A percentile compares a stretch with the other conserved stretches of the same genome.
phyloP scores from a whole-genome alignment of 2,888 invertebrate genomes.

The Leptopilina drosophilae region DNA sequence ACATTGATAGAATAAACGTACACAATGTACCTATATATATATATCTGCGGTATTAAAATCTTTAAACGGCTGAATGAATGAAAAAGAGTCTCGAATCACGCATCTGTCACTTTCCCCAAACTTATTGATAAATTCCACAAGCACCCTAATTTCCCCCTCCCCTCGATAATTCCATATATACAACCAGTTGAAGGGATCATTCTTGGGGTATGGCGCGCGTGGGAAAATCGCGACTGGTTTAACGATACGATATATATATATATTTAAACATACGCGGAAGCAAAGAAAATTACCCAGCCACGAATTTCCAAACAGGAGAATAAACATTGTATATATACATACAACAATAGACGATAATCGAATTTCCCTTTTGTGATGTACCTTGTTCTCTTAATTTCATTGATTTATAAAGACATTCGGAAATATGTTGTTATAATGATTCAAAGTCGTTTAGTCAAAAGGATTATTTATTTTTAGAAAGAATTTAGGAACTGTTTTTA shows the following conservation, averaged over 20 bases:
- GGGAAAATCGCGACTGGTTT: slow-evolving; percentile 41
- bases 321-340: not conserved
- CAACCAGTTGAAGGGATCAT: slow-evolving; percentile 36
- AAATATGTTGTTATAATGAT: no score
- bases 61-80: not conserved
- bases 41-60: slow-evolving; percentile 21
- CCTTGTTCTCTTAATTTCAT: not conserved
- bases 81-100: slow-evolving; percentile 19
- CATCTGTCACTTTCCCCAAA: slow-evolving; percentile 47
- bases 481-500: no score
- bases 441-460: no score
- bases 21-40: no score
- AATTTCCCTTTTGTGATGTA: not conserved
- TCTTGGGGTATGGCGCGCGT: slow-evolving; percentile 17
- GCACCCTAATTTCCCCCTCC: slow-evolving; percentile 22
- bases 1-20: no score
- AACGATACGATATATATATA: not conserved
- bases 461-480: no score
- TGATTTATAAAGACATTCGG: not conserved
- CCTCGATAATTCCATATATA: slow-evolving; percentile 27
- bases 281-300: slow-evolving; percentile 2
- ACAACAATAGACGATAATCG: not conserved
- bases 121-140: slow-evolving; percentile 42
- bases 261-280: not conserved
- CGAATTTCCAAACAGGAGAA: not conserved